Evolutionary conservation across 2,797 vertebrate genomes (phyloP), one percentile per base, ranked within the genome.

Genomic region (Adrianichthys oophorus): DNA sequence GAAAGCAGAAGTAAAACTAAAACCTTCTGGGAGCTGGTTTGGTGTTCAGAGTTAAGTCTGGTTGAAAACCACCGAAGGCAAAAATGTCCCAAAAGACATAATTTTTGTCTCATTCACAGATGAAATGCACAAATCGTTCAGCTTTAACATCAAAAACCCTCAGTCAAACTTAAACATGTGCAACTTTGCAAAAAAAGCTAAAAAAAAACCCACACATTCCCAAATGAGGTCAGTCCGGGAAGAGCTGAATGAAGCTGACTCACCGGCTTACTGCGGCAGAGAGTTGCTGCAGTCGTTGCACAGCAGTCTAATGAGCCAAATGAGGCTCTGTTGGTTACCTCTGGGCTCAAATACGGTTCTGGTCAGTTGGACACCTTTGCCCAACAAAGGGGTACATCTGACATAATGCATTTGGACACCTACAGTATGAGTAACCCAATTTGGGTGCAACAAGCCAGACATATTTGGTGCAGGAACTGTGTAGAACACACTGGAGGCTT

Each of bases 281-380:
- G 29, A 52, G 18, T 21, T 44, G 46, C 46, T 47, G 50, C 52
- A 62, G 45, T 24, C 52, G 53, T 44, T 41, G 18, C 60, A 61
- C 52, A 6, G n/a, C 63, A 45, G 59, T 51, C 41, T 75, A 76
- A 80, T 73, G 58, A 73, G 61, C 52, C 68, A 52, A 64, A 60
- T 48, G 53, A 65, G 51, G 45, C 26, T 65, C 48, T 58, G 65
- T 54, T 16, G 2, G 51, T 65, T 68, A 79, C 74, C 67, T 72
- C 58, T 65, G 48, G 5, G 40, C 62, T 67, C 59, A 46, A 59
- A 70, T 45, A 52, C 49, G 62, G 62, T 63, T 66, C 57, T 48
- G 70, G 62, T 68, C 52, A 65, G 52, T 26, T 15, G 51, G 41
- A 37, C 41, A 56, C 18, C 7, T 15, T 60, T 62, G 45, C 50